Evolutionary conservation across 2,888 invertebrate genomes (phyloP).

Genomic region (Drosophila leonis): DNA sequence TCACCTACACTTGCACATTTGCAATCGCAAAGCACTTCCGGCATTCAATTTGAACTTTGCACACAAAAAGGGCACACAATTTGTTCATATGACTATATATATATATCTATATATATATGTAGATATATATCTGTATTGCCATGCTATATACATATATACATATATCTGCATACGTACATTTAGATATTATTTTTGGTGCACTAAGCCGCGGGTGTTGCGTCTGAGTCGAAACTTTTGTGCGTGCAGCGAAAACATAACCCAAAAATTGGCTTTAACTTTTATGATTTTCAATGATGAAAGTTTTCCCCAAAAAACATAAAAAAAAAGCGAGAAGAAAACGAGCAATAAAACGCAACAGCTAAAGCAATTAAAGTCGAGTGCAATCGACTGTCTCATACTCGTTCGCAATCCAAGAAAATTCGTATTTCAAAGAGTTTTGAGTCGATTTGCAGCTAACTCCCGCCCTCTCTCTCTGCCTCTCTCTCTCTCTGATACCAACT

Average conservation of each 20-base stretch:
- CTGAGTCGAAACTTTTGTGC: conserved; percentile 61
- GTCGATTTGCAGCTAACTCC: not conserved
- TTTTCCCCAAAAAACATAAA: conserved; percentile 29
- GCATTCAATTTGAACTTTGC: conserved; percentile 66
- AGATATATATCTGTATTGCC: conserved; percentile 10
- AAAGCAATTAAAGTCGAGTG: not conserved
- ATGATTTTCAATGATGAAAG: conserved; percentile 64
- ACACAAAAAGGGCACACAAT: conserved; percentile 53
- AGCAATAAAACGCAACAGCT: conserved; percentile 9
- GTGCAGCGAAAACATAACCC: conserved; percentile 54
- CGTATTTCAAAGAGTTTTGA: not conserved
- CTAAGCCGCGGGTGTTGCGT: conserved; percentile 59
- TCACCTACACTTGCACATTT: conserved; percentile 46
- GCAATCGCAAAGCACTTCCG: conserved; percentile 72
- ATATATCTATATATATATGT: conserved; percentile 7
- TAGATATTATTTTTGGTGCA: conserved; percentile 32
- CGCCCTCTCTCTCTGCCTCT: not conserved
- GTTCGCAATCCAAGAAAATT: not conserved
- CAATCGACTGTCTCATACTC: not conserved
- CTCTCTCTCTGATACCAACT: no score
- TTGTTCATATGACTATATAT: conserved; percentile 18
- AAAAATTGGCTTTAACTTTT: conserved; percentile 64
- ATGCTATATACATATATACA: no score
- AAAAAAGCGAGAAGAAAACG: conserved; percentile 3
- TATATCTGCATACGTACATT: conserved; percentile 8